These are phyloP conservation scores for Podabrus alpinus DNA, from an alignment of 2,888 invertebrate genomes.

Conservation along the genomic window DNA sequence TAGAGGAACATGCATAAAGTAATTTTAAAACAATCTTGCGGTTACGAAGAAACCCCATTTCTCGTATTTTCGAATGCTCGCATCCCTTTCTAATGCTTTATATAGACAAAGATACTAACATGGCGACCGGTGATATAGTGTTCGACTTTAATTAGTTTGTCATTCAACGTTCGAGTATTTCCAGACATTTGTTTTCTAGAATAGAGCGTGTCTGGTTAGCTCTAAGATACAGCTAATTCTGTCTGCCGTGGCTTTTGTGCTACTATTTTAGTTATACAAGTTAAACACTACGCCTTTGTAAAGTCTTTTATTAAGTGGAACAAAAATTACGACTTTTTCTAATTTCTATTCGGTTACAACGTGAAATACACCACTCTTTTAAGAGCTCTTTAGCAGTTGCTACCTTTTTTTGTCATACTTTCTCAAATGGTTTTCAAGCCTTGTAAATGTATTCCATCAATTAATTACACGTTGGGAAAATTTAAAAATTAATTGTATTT, in stretches of 20 bases:
- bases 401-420: neutral
- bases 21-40: conserved; percentile 36
- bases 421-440: neutral
- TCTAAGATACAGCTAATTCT: conserved; percentile 40
- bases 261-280: conserved; percentile 27
- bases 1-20: conserved; percentile 28
- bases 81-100: conserved; percentile 15
- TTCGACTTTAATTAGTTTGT: conserved; percentile 46
- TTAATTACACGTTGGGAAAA: neutral
- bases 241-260: conserved; percentile 31
- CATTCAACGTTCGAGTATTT: conserved; percentile 45
- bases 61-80: conserved; percentile 28
- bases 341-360: neutral
- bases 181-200: conserved; percentile 43
- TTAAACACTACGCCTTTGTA: conserved; percentile 8
- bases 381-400: neutral
- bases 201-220: conserved; percentile 40
- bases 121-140: conserved; percentile 40
- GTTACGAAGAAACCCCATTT: conserved; percentile 31
- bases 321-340: conserved; percentile 3
- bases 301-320: conserved; percentile 4
- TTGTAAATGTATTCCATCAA: neutral
- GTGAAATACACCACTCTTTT: neutral
- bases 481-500: neutral
- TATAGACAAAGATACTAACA: conserved; percentile 20